phyloP scores from a whole-genome alignment of 2,888 invertebrate species.

The Drosophila pegasa region DNA sequence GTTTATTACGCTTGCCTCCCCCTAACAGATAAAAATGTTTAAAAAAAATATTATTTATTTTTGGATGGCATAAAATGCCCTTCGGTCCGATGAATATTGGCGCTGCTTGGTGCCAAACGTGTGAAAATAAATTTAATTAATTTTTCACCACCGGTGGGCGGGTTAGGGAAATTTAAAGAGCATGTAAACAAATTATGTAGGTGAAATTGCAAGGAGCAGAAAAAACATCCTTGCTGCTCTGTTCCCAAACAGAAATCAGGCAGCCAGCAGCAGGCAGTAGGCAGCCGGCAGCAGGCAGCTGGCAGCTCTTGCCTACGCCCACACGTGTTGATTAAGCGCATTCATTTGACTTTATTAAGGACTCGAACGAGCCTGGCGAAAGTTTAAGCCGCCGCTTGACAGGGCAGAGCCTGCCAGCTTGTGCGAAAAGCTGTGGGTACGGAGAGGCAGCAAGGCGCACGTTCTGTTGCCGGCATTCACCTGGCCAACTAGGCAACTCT shows the following conservation, averaged over 20 bases:
- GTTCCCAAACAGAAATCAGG: constrained; percentile 5
- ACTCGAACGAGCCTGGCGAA: constrained; percentile 37
- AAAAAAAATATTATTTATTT: constrained; percentile 67
- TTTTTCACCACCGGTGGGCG: constrained; percentile 40
- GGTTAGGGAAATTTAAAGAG: constrained; percentile 41
- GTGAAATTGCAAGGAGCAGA: constrained; percentile 28
- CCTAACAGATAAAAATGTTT: constrained; percentile 66
- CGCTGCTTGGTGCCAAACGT: constrained; percentile 31
- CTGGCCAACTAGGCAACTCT: constrained; percentile 37
- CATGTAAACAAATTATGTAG: constrained; percentile 52
- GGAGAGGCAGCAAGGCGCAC: constrained; percentile 13
- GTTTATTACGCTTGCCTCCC: constrained; percentile 47
- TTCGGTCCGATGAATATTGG: constrained; percentile 36
- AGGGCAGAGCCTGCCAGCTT: constrained; percentile 25
- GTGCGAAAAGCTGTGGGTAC: constrained; percentile 24
- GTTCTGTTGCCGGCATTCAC: constrained; percentile 31
- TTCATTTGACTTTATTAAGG: constrained; percentile 79
- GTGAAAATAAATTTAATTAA: constrained; percentile 64
- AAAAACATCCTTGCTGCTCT: constrained; percentile 21
- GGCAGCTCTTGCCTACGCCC: constrained; percentile 21
- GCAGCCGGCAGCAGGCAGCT: constrained; percentile 1
- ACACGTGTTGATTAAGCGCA: constrained; percentile 76
- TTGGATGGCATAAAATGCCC: constrained; percentile 45
- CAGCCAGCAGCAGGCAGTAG: background rate
- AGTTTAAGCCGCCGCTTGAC: constrained; percentile 44